Percentiles rank a stretch among this genome's conserved stretches.
Evolutionary conservation across 2,113 vertebrate genomes (phyloP).

Genomic region (Petrocephalus zakoni): DNA sequence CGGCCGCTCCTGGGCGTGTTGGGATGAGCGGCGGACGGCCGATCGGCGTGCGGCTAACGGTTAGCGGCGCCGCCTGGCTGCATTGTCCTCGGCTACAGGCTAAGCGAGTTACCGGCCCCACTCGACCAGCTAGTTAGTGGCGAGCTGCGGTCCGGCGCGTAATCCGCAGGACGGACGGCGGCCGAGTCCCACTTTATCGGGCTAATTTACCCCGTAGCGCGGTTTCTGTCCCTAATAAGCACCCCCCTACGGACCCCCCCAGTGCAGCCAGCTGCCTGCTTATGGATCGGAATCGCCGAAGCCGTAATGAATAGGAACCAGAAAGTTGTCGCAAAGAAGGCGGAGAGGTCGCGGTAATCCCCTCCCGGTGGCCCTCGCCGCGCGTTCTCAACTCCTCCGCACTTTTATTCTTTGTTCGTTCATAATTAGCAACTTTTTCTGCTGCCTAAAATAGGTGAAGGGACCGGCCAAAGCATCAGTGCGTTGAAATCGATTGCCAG

Average conservation of each 20-base stretch:
- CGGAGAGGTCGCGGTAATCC: background rate
- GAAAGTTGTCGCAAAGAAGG: background rate
- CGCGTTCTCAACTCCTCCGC: background rate
- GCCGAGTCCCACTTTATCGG: background rate
- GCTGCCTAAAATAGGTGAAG: background rate
- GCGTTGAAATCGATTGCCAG: background rate
- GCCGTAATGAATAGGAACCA: background rate
- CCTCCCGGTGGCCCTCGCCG: background rate
- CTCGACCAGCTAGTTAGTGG: background rate
- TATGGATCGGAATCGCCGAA: background rate
- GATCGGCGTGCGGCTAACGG: background rate
- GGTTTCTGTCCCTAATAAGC: background rate
- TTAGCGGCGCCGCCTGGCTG: background rate
- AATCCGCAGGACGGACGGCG: background rate
- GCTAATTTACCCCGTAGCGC: background rate
- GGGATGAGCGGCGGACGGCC: background rate
- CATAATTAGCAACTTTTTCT: background rate
- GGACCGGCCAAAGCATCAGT: background rate
- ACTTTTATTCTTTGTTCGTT: background rate
- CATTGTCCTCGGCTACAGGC: slow-evolving; percentile 5
- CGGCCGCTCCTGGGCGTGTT: background rate
- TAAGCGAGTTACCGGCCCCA: too few species aligned
- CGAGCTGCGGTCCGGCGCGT: background rate
- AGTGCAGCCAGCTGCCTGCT: background rate
- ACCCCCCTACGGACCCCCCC: background rate